These are phyloP conservation scores for Bubo bubo DNA, from an alignment of 2,113 vertebrate species.

Conservation along the genomic window DNA sequence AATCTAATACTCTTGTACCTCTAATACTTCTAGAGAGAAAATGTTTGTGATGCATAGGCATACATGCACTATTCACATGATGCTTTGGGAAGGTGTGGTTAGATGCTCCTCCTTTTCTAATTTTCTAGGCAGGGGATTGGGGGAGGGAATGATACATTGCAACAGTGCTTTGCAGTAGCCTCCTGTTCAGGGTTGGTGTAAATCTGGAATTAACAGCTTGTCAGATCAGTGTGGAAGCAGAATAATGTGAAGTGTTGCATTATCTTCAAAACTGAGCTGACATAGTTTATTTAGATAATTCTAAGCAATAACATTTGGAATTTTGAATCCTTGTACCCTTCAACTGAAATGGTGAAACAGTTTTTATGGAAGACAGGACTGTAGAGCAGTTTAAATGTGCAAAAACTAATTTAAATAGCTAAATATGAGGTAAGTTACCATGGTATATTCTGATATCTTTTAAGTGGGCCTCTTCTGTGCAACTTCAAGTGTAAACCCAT, in stretches of 20 bases:
- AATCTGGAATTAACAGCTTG: background rate
- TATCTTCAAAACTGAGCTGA: background rate
- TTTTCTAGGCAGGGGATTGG: background rate
- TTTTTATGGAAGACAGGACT: background rate
- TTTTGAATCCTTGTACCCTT: background rate
- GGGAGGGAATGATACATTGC: background rate
- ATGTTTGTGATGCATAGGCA: background rate
- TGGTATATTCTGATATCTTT: background rate
- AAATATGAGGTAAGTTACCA: background rate
- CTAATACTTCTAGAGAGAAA: background rate
- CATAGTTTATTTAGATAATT: background rate
- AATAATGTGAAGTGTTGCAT: background rate
- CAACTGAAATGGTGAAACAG: background rate
- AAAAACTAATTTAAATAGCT: background rate
- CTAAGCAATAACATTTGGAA: background rate
- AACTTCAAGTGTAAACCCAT: background rate
- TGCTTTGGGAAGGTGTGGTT: background rate
- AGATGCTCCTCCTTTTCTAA: background rate
- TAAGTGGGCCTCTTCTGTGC: background rate
- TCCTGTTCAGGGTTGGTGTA: background rate
- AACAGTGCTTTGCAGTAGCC: background rate
- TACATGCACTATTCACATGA: too few species aligned
- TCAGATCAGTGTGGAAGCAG: background rate
- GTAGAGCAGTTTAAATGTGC: background rate
- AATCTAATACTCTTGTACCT: background rate